A percentile compares a stretch with the other conserved stretches of the same genome.
These are phyloP conservation scores for Meleagris gallopavo DNA, from an alignment of 2,113 vertebrate genomes.

Conservation along the genomic window DNA sequence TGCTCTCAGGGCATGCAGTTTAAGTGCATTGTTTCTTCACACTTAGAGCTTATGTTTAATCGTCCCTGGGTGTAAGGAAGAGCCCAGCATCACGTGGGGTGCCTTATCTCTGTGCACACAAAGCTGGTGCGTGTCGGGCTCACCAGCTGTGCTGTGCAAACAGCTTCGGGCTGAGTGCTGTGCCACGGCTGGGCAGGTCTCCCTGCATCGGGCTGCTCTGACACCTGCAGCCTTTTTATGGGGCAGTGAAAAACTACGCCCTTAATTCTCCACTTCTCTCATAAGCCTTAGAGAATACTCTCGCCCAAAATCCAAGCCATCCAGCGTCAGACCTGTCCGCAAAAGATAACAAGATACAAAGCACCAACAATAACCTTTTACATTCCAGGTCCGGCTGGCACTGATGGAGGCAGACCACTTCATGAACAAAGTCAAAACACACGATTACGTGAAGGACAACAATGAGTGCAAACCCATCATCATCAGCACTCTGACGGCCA, in stretches of 20 bases:
- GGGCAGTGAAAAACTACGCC: not conserved
- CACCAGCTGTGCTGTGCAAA: rapidly evolving
- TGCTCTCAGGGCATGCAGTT: not conserved
- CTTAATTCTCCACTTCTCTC: not conserved
- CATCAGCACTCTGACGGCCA: conserved; percentile 74
- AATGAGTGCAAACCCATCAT: conserved; percentile 79
- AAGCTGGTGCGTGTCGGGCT: not conserved
- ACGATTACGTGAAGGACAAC: conserved; percentile 77
- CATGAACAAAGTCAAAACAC: conserved; percentile 81
- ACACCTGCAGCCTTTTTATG: not conserved
- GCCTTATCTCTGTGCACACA: not conserved
- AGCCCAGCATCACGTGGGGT: not conserved
- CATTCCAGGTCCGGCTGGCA: conserved; percentile 79
- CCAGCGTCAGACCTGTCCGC: not conserved
- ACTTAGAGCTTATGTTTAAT: not conserved
- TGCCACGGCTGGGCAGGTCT: not conserved
- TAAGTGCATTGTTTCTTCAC: not conserved
- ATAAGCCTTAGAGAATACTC: not conserved
- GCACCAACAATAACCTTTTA: not conserved
- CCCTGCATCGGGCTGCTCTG: rapidly evolving
- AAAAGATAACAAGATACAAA: rapidly evolving
- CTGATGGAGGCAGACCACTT: conserved; percentile 80
- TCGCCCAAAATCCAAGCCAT: not conserved
- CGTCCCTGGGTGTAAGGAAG: not conserved
- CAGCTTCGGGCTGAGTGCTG: rapidly evolving